These are phyloP conservation scores for Hypomecis punctinalis DNA, from an alignment of 2,888 invertebrate species.

Conservation along the genomic window DNA sequence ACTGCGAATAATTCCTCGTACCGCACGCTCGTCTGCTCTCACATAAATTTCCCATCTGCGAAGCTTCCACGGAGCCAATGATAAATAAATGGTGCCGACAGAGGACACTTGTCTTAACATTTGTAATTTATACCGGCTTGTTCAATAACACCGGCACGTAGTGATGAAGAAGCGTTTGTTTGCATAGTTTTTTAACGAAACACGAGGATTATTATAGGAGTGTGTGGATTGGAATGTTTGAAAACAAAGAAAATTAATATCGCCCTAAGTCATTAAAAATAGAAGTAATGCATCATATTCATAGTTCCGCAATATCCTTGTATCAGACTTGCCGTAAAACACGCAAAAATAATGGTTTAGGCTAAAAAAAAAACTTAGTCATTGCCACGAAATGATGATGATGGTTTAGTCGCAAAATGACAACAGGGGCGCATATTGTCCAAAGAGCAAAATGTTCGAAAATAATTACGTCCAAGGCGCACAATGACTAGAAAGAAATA, in stretches of 20 bases:
- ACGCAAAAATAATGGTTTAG: too few species aligned
- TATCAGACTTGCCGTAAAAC: too few species aligned
- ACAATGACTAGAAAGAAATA: too few species aligned
- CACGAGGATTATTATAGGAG: constrained; percentile 1
- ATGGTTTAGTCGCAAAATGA: too few species aligned
- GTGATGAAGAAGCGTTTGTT: constrained; percentile 4
- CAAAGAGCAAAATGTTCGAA: too few species aligned
- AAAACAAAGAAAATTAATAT: neutral
- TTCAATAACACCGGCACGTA: constrained; percentile 14
- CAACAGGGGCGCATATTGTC: too few species aligned
- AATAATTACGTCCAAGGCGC: too few species aligned
- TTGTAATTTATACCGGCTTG: constrained; percentile 20
- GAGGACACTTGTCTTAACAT: constrained; percentile 22
- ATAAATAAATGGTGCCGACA: constrained; percentile 26
- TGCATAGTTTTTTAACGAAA: constrained; percentile 8
- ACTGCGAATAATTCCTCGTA: constrained; percentile 4
- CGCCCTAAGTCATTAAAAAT: neutral
- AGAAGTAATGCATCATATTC: too few species aligned
- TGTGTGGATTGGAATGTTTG: neutral
- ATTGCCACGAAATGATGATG: too few species aligned
- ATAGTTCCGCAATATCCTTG: too few species aligned
- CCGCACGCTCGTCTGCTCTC: constrained; percentile 6
- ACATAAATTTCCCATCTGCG: constrained; percentile 22
- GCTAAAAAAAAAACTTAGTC: too few species aligned
- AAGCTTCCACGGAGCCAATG: constrained; percentile 22